Evolutionary conservation across 2,888 invertebrate genomes (phyloP), one percentile per base, ranked within the genome.

Genomic region (Tenthredo livida): DNA sequence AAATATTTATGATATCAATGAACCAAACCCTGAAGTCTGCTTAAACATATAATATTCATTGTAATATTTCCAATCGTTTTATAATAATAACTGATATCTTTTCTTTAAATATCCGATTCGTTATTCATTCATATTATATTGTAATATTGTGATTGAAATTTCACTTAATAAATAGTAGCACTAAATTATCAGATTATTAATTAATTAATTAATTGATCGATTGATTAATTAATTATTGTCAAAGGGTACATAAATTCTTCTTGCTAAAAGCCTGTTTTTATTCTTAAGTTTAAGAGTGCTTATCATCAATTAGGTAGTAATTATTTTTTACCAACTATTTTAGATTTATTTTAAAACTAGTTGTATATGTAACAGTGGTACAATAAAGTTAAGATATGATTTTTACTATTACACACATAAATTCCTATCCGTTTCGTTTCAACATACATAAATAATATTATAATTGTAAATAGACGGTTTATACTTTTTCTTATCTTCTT

Each of bases 261-360:
- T 47, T 47, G 65, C 50, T 25, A 6, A 40, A 58, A 80, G 33
- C 77, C 77, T 77, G 77, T 61, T 80, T 80, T 80, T 43, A 61
- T 80, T 80, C 25, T 21, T 80, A 33, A 21, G 21, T 54, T n/a
- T 54, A 54, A 54, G 61, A 54, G 58, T 29, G 80, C 80, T 80
- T 33, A 77, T 73, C 17, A 33, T 29, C 29, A 70, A 21, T 17
- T 83, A 83, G 70, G 83, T 83, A 83, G 83, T n/a, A 47, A 83
- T 58, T 43, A 83, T 67, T 83, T 70, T 70, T 83, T 83, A 83
- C 67, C 12, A 67, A 67, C 50, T 83, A 83, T 47, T 83, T 43
- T 83, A 83, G 83, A 83, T 29, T 83, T 67, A 70, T 83, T 83
- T 70, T 83, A 83, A 83, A 67, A 77, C 15, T 65, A 54, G 77